Conservation (phyloP, 2,113 vertebrate genomes). For the Petrocephalus zakoni region DNA sequence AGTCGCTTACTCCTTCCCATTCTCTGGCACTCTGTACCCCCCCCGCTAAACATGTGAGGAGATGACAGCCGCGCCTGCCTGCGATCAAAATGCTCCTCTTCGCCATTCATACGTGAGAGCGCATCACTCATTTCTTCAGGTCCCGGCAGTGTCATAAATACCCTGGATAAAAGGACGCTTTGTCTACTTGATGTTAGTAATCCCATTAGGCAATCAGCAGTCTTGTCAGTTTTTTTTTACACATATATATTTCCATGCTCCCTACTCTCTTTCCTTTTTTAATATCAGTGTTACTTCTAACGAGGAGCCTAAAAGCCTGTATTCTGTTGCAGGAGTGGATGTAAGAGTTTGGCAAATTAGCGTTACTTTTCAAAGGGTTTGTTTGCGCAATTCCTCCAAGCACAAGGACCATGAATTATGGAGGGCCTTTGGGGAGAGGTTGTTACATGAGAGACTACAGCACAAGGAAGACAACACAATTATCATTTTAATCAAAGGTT, state of each 20-base stretch:
- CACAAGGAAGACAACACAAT: conserved; percentile 5
- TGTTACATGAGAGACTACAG: conserved; percentile 7
- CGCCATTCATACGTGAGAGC: conserved; percentile 31
- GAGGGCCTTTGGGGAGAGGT: background rate
- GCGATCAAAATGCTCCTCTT: conserved; percentile 42
- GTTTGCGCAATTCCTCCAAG: background rate
- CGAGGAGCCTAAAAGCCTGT: conserved; percentile 18
- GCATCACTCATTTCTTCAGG: conserved; percentile 38
- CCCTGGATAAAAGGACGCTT: conserved; percentile 53
- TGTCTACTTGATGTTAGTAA: conserved; percentile 53
- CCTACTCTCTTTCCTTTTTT: background rate
- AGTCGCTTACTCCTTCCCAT: conserved; percentile 47
- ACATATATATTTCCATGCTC: background rate
- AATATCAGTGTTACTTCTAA: conserved; percentile 27
- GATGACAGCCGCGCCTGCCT: conserved; percentile 50
- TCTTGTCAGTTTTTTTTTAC: conserved; percentile 36
- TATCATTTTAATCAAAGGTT: conserved; percentile 23
- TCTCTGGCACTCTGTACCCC: conserved; percentile 38
- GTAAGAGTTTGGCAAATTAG: conserved; percentile 32
- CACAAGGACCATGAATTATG: conserved; percentile 21
- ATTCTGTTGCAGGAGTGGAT: conserved; percentile 35
- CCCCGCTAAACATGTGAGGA: conserved; percentile 35
- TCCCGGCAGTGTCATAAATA: conserved; percentile 54
- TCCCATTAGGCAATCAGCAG: conserved; percentile 52
- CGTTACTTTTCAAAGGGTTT: conserved; percentile 13